Conservation (phyloP, 37 sponge, comb jelly and placozoan genomes). For the Mnemiopsis leidyi region DNA sequence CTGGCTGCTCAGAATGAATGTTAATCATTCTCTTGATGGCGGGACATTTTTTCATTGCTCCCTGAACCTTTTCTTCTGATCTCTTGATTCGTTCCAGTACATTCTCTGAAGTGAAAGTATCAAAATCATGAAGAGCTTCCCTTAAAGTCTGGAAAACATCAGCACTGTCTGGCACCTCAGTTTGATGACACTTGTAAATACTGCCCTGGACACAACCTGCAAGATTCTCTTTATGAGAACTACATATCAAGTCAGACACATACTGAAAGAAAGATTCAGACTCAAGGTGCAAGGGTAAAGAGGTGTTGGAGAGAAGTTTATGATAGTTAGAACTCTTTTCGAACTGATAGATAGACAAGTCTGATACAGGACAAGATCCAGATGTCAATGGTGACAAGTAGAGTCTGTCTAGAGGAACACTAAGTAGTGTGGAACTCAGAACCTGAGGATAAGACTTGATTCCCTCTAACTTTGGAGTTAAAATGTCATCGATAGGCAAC, state of each 20-base stretch:
- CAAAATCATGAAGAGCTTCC: constrained; percentile 46
- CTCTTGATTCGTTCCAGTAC: not conserved
- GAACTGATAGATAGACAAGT: constrained; percentile 33
- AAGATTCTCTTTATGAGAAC: not conserved
- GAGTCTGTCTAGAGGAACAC: not conserved
- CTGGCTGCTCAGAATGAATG: not conserved
- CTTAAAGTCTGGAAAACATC: not conserved
- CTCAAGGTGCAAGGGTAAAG: not conserved
- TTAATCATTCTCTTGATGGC: constrained; percentile 25
- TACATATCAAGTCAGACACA: not conserved
- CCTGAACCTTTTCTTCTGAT: not conserved
- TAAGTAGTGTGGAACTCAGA: not conserved
- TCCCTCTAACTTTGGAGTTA: not conserved
- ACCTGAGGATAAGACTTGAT: not conserved
- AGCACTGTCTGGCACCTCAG: constrained; percentile 15
- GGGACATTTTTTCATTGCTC: not conserved
- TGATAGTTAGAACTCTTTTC: not conserved
- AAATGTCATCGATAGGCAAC: not conserved
- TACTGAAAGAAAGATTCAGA: not conserved
- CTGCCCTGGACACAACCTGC: not conserved
- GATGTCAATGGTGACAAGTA: not conserved
- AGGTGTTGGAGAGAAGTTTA: not conserved
- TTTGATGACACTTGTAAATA: not conserved
- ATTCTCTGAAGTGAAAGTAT: constrained; percentile 6
- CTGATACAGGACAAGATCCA: constrained; percentile 22